Base-by-base conservation (phyloP, 2,113 vertebrate species). In the Takifugu flavidus region DNA sequence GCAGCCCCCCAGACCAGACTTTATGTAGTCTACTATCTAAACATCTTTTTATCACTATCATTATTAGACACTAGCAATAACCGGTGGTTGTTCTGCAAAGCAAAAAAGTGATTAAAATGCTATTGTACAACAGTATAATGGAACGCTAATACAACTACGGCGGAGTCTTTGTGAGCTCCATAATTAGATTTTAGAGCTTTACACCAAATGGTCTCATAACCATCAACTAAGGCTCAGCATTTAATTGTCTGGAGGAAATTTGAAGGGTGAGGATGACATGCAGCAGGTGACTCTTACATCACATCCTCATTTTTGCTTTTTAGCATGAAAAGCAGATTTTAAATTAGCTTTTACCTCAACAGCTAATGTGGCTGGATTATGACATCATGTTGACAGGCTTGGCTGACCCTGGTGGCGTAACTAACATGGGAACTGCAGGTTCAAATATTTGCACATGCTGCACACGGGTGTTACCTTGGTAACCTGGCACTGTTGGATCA, bases 371-470 rank as follows among this genome's bases (percentile, higher is more conserved):
- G 4, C 14, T 46, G 27, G 39, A 31, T 43, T 7, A 51, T 34
- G 49, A 15, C 34, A 26, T 5, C 34, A 25, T 50, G 12, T 28
- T 31, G 46, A 0, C 6, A 34, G 3, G 27, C 6, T 26, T 42
- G 3, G 25, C 13, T 64, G 55, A 75, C 52, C 53, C 54, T 26
- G 46, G 13, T 59, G 46, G 31, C 34, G 27, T 45, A 66, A 60
- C 44, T 26, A 49, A 54, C 44, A 26, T 45, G 56, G 29, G 42
- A 25, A 13, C 13, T 2, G 2, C 29, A 14, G 45, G 62, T 64
- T 70, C 46, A 64, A 53, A 75, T 76, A 65, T 76, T 67, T 61
- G 51, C 47, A 70, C 25, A 53, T 44, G 63, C 29, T 5, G 15
- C 45, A 57, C 2, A 12, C 49, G 15, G 54, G 57, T 1, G 51